phyloP scores from a whole-genome alignment of 2,888 invertebrate species.

The Eubasilissa splendida region DNA sequence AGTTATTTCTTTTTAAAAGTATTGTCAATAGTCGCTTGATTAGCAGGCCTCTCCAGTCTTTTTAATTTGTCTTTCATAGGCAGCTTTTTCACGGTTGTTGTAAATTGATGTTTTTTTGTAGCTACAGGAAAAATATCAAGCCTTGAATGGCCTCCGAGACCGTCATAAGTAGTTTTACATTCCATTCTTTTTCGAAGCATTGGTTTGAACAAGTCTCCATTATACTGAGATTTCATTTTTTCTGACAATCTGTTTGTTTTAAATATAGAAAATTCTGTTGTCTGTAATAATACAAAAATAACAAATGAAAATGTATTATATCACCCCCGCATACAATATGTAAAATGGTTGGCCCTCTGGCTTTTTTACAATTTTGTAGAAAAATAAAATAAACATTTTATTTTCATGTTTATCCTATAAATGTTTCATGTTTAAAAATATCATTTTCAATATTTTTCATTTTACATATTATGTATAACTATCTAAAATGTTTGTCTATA shows the following conservation, averaged over 20 bases:
- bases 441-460: too few species aligned
- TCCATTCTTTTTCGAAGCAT: conserved; percentile 56
- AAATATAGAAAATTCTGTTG: conserved; percentile 63
- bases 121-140: conserved; percentile 67
- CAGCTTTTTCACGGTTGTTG: conserved; percentile 11
- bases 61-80: conserved; percentile 40
- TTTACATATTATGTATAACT: too few species aligned
- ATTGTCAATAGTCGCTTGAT: conserved; percentile 39
- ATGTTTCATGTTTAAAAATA: too few species aligned
- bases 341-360: too few species aligned
- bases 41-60: conserved; percentile 39
- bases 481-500: too few species aligned
- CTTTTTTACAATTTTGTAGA: too few species aligned
- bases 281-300: conserved; percentile 60
- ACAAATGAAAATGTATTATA: too few species aligned
- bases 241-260: conserved; percentile 54
- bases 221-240: conserved; percentile 64
- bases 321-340: too few species aligned
- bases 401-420: too few species aligned
- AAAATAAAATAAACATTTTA: too few species aligned
- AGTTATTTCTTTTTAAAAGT: conserved; percentile 20
- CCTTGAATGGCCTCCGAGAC: conserved; percentile 73
- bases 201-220: conserved; percentile 62
- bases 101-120: not conserved
- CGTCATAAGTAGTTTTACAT: conserved; percentile 68